Conservation (phyloP, 2,888 invertebrate species). For the Boloria euphrosyne region DNA sequence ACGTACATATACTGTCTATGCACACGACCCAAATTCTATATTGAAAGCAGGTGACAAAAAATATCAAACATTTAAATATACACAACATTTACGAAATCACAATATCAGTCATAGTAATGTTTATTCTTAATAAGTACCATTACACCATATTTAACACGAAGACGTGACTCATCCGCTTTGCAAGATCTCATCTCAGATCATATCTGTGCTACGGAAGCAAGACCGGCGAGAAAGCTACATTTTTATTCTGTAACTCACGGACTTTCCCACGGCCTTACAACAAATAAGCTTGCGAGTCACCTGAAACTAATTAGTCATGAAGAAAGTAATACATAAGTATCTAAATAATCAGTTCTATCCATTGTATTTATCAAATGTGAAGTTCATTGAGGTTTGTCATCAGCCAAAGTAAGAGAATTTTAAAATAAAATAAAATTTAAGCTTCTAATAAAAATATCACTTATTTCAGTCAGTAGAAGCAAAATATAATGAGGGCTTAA, state of each 20-base stretch:
- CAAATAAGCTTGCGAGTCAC: conserved; percentile 9
- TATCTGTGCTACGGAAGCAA: conserved; percentile 64
- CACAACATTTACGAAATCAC: background rate
- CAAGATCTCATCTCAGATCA: conserved; percentile 60
- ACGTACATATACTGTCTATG: no score
- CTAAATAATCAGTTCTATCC: background rate
- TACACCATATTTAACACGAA: conserved; percentile 36
- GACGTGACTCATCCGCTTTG: conserved; percentile 40
- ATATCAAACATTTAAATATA: no score
- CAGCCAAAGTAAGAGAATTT: no score
- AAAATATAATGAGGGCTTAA: no score
- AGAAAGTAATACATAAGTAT: background rate
- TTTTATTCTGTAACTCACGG: conserved; percentile 67
- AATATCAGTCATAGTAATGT: background rate
- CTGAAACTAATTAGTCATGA: conserved; percentile 19
- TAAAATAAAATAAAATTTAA: no score
- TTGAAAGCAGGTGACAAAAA: no score
- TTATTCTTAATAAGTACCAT: conserved; percentile 15
- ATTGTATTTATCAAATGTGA: background rate
- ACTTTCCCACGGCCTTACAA: conserved; percentile 62
- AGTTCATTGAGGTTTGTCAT: no score
- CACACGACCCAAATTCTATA: no score
- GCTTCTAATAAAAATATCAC: no score
- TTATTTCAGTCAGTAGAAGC: no score
- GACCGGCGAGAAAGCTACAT: conserved; percentile 70